Percentiles rank a stretch among this genome's conserved stretches.
These are phyloP conservation scores for Nomada goodeniana DNA, from an alignment of 2,888 invertebrate species.

Conservation along the genomic window DNA sequence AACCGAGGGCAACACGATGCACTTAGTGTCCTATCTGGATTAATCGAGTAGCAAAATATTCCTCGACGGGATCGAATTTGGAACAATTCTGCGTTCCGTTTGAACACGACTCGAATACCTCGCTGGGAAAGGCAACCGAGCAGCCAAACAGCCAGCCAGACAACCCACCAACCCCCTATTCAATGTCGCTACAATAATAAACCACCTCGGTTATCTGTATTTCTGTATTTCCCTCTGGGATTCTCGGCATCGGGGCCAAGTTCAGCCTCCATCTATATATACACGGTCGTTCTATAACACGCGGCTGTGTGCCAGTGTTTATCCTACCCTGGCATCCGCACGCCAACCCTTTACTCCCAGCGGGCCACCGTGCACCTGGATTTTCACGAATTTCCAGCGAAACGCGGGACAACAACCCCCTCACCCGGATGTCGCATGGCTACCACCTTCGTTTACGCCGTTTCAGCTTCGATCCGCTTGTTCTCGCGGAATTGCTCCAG, in stretches of 20 bases:
- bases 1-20: too few species aligned
- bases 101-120: slow-evolving; percentile 57
- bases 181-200: slow-evolving; percentile 82
- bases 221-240: slow-evolving; percentile 83
- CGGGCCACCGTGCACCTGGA: slow-evolving; percentile 43
- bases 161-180: slow-evolving; percentile 78
- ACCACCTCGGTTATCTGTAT: slow-evolving; percentile 82
- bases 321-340: slow-evolving; percentile 65
- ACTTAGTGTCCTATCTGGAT: too few species aligned
- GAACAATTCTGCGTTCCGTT: background rate
- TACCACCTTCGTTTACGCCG: slow-evolving; percentile 41
- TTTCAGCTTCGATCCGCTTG: slow-evolving; percentile 25
- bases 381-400: slow-evolving; percentile 53
- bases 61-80: too few species aligned
- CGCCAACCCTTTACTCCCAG: slow-evolving; percentile 56
- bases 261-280: slow-evolving; percentile 79
- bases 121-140: slow-evolving; percentile 56
- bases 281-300: slow-evolving; percentile 55
- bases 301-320: slow-evolving; percentile 70
- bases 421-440: slow-evolving; percentile 22
- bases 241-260: slow-evolving; percentile 83
- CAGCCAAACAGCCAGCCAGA: slow-evolving; percentile 59
- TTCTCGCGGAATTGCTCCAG: slow-evolving; percentile 30
- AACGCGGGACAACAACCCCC: background rate
- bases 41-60: too few species aligned